These are phyloP conservation scores for Brachionus manjavacas DNA, from an alignment of 1,140 invertebrate genomes.

Conservation along the genomic window DNA sequence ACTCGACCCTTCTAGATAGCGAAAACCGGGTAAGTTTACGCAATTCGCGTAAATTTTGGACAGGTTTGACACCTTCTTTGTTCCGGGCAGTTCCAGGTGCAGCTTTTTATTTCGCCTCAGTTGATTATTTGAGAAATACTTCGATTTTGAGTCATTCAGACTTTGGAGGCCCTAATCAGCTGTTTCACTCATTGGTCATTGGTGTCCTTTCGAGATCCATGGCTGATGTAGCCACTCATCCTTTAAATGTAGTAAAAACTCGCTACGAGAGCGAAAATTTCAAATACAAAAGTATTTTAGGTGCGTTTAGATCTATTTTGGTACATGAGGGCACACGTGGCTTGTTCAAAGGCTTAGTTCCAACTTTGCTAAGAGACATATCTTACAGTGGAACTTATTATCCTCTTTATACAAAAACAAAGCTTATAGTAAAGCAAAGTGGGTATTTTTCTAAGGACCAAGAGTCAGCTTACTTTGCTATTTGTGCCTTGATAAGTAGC, in stretches of 20 bases:
- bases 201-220: neutral
- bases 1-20: neutral
- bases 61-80: slow-evolving; percentile 6
- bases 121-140: slow-evolving; percentile 3
- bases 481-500: slow-evolving; percentile 19
- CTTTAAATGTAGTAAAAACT: slow-evolving; percentile 32
- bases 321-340: neutral
- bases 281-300: slow-evolving; percentile 22
- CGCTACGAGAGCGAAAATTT: slow-evolving; percentile 33
- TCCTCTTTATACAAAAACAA: slow-evolving; percentile 23
- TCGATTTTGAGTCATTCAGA: neutral
- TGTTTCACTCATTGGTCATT: slow-evolving; percentile 23
- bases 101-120: slow-evolving; percentile 28
- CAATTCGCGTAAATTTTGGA: slow-evolving; percentile 25
- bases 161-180: neutral
- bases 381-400: slow-evolving; percentile 34
- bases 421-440: neutral
- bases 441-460: neutral
- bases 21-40: neutral
- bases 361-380: slow-evolving; percentile 35
- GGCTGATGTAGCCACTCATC: slow-evolving; percentile 4
- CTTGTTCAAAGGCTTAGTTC: neutral
- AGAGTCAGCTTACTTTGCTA: slow-evolving; percentile 17
- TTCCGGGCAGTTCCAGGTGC: neutral
- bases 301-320: neutral